Evolutionary conservation across 2,797 vertebrate genomes (phyloP).

Genomic region (Harpagifer antarcticus): DNA sequence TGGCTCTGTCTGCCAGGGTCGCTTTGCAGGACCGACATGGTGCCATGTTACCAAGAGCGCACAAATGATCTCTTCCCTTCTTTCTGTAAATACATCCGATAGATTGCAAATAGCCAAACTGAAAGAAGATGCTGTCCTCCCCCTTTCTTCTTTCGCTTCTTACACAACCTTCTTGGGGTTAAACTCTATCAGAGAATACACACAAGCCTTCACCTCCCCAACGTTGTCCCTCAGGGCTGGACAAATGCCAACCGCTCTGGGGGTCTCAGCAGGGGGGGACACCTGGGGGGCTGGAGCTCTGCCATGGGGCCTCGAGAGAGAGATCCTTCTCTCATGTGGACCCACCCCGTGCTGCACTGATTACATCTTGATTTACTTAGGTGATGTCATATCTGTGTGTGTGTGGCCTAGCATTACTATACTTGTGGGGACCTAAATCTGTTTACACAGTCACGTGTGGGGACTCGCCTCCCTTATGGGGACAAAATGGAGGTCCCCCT

Average conservation of each 20-base stretch:
- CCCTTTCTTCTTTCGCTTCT: not conserved
- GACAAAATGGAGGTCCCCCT: no score
- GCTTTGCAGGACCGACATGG: not conserved
- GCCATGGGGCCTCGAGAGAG: conserved; percentile 19
- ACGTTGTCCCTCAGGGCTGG: conserved; percentile 27
- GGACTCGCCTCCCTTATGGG: no score
- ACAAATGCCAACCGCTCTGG: conserved; percentile 36
- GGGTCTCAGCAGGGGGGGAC: conserved; percentile 58
- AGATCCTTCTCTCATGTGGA: conserved; percentile 27
- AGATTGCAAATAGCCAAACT: not conserved
- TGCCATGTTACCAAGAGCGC: not conserved
- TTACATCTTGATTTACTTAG: conserved; percentile 72
- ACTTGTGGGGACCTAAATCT: no score
- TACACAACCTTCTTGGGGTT: not conserved
- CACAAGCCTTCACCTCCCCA: conserved; percentile 21
- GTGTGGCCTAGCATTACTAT: not conserved
- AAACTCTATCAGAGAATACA: conserved; percentile 6
- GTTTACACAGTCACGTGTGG: no score
- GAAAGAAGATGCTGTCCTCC: not conserved
- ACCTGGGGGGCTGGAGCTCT: conserved; percentile 44
- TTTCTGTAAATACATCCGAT: conserved; percentile 8
- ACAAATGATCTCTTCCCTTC: conserved; percentile 13
- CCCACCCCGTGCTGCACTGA: conserved; percentile 40
- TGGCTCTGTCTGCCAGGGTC: conserved; percentile 12
- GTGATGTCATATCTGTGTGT: conserved; percentile 55